Conservation (phyloP, 2,113 vertebrate genomes). For the Eublepharis macularius region DNA sequence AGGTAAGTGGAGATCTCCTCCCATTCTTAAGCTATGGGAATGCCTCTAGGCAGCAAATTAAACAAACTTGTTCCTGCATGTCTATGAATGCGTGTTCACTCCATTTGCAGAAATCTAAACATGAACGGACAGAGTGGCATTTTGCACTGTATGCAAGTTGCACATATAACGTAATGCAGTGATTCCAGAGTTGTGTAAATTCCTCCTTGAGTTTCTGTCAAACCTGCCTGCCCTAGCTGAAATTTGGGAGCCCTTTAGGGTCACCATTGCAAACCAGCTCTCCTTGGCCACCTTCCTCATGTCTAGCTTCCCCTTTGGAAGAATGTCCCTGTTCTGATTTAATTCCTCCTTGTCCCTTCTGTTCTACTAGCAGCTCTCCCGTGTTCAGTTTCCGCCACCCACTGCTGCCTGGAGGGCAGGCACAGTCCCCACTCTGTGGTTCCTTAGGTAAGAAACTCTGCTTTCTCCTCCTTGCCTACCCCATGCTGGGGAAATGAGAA, state of each 20-base stretch:
- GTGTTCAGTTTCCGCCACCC: slow-evolving; percentile 87
- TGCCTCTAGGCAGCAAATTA: slow-evolving; percentile 21
- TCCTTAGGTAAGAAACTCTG: slow-evolving; percentile 2
- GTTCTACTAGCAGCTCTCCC: slow-evolving; percentile 75
- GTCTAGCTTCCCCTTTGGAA: not conserved
- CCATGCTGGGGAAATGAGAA: not conserved
- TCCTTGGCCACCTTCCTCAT: not conserved
- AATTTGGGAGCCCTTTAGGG: no score
- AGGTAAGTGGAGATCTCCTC: not conserved
- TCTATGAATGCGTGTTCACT: not conserved
- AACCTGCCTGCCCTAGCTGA: not conserved
- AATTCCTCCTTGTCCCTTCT: slow-evolving; percentile 17
- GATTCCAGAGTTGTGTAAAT: not conserved
- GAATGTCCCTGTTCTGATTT: not conserved
- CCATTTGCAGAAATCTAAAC: not conserved
- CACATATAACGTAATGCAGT: not conserved
- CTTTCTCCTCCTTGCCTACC: no score
- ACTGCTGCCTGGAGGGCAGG: slow-evolving; percentile 83
- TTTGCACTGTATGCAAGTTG: not conserved
- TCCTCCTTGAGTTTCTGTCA: not conserved
- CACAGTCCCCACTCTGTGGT: slow-evolving; percentile 66
- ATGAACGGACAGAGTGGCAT: not conserved
- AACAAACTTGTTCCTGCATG: slow-evolving; percentile 14
- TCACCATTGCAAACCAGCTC: not conserved
- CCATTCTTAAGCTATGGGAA: slow-evolving; percentile 14